Evolutionary conservation across 1,140 invertebrate genomes (phyloP).

Genomic region (Myzus persicae): DNA sequence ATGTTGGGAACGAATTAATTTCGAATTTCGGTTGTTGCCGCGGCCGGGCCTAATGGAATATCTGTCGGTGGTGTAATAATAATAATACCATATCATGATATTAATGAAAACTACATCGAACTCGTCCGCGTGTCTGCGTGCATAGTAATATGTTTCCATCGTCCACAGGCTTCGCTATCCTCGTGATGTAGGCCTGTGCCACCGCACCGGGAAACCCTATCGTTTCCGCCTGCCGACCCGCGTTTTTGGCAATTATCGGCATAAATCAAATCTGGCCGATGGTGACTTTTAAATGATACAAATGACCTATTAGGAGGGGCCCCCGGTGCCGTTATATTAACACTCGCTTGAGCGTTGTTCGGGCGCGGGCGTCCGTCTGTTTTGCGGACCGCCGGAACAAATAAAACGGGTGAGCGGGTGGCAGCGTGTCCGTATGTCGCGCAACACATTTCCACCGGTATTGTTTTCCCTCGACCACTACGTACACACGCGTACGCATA

Average conservation of each 20-base stretch:
- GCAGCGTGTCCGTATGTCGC: not conserved
- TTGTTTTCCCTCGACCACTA: conserved; percentile 2
- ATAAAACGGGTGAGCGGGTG: conserved; percentile 2
- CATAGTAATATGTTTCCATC: not conserved
- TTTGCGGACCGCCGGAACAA: conserved; percentile 3
- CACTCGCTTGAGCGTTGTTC: not conserved
- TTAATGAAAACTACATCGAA: not conserved
- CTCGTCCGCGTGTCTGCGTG: not conserved
- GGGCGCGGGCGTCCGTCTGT: conserved; percentile 2
- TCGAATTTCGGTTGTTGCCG: not conserved
- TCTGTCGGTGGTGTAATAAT: not conserved
- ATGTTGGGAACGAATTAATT: conserved; percentile 18
- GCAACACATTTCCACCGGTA: not conserved
- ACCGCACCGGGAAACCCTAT: too few species aligned
- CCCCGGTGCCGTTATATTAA: not conserved
- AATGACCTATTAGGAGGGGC: conserved; percentile 31
- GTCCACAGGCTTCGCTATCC: not conserved
- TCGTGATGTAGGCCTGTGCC: not conserved
- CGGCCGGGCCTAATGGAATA: conserved; percentile 30
- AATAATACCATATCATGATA: too few species aligned
- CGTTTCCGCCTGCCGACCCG: not conserved
- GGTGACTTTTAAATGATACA: conserved; percentile 49
- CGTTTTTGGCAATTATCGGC: conserved; percentile 32
- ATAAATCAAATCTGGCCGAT: conserved; percentile 35
- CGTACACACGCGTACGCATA: not conserved